phyloP scores from a whole-genome alignment of 2,113 vertebrate species.

The Irena cyanogastra region DNA sequence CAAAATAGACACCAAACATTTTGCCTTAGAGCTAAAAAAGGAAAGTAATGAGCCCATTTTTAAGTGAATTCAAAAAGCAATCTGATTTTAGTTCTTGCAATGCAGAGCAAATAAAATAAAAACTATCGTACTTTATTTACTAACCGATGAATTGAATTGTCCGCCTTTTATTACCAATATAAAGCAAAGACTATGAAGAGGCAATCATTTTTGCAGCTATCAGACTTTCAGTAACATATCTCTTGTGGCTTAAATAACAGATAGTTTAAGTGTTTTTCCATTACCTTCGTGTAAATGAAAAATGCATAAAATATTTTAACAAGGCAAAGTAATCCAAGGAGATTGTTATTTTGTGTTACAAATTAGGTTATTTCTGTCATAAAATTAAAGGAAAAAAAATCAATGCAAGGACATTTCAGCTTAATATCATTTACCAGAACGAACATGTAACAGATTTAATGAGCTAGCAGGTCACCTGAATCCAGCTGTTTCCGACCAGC shows the following conservation, averaged over 20 bases:
- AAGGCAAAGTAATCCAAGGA: constrained; percentile 84
- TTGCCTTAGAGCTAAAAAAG: constrained; percentile 53
- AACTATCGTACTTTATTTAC: constrained; percentile 85
- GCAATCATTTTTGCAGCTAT: constrained; percentile 90
- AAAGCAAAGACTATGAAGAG: constrained; percentile 91
- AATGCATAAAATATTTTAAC: constrained; percentile 88
- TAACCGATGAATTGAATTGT: constrained; percentile 92
- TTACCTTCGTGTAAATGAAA: constrained; percentile 83
- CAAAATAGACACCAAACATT: constrained; percentile 50
- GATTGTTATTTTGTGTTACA: constrained; percentile 86
- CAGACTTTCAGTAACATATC: constrained; percentile 83
- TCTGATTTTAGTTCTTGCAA: constrained; percentile 74
- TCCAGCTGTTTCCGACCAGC: constrained; percentile 86
- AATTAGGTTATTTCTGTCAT: constrained; percentile 88
- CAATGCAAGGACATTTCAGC: constrained; percentile 80
- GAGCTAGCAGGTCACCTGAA: constrained; percentile 85
- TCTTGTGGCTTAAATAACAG: constrained; percentile 93
- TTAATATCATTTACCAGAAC: constrained; percentile 85
- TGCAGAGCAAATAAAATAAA: constrained; percentile 78
- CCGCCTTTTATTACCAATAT: constrained; percentile 89
- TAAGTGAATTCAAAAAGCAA: constrained; percentile 76
- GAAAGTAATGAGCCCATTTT: constrained; percentile 69
- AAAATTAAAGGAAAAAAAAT: constrained; percentile 85
- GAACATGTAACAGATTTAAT: constrained; percentile 84
- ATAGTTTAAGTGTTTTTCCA: constrained; percentile 90